phyloP scores from a whole-genome alignment of 2,888 invertebrate genomes.

The Thysanoteuthis rhombus region DNA sequence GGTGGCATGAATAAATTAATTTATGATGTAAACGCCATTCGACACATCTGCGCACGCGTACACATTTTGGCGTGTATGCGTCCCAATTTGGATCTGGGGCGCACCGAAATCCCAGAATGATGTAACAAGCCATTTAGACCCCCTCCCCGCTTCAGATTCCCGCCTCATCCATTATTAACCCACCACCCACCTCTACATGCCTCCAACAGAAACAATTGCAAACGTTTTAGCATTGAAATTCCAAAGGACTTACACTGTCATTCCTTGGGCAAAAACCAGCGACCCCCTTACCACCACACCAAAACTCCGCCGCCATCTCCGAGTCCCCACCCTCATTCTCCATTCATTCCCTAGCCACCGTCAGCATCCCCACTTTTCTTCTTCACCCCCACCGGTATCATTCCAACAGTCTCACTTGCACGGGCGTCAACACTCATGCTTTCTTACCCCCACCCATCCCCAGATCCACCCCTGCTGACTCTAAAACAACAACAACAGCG shows the following conservation, averaged over 20 bases:
- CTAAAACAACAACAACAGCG: not conserved
- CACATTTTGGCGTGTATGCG: not conserved
- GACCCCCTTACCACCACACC: not conserved
- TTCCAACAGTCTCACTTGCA: not conserved
- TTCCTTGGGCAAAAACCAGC: not conserved
- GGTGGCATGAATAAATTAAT: no score
- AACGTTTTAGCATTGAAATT: not conserved
- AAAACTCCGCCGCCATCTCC: no score
- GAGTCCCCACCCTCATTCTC: no score
- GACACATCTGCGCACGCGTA: not conserved
- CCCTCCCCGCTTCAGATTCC: not conserved
- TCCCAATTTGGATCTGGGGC: not conserved
- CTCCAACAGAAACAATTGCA: not conserved
- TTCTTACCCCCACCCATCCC: not conserved
- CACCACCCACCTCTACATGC: not conserved
- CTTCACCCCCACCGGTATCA: not conserved
- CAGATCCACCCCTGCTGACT: not conserved
- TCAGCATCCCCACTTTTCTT: not conserved
- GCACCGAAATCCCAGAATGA: not conserved
- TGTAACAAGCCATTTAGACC: not conserved
- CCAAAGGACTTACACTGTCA: conserved; percentile 12
- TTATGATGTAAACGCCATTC: not conserved
- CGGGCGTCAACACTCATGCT: not conserved
- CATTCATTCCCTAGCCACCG: no score
- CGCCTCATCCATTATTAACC: not conserved